These are phyloP conservation scores for Colius striatus DNA, from an alignment of 2,113 vertebrate species.

Conservation along the genomic window DNA sequence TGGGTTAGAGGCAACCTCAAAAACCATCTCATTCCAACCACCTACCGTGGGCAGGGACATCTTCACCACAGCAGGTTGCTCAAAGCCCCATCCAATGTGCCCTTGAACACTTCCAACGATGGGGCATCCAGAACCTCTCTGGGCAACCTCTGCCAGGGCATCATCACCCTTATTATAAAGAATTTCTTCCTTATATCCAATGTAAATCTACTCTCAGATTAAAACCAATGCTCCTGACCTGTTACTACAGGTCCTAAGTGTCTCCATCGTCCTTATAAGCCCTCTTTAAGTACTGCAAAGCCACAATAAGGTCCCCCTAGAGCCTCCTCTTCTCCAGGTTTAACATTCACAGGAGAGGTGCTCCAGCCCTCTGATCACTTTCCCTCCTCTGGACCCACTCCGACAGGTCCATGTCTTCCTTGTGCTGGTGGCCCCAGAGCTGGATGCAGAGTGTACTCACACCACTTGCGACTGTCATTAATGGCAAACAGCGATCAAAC, in stretches of 20 bases:
- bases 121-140: too few species aligned
- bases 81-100: not conserved
- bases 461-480: not conserved
- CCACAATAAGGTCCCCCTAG: not conserved
- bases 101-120: not conserved
- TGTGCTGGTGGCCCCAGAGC: not conserved
- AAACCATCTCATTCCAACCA: not conserved
- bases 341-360: too few species aligned
- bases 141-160: too few species aligned
- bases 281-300: not conserved
- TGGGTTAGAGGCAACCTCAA: not conserved
- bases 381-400: too few species aligned
- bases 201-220: not conserved
- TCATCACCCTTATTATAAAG: too few species aligned
- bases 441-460: not conserved
- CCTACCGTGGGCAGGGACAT: rapidly evolving
- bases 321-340: not conserved
- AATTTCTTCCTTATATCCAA: not conserved
- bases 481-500: not conserved
- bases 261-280: not conserved
- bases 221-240: not conserved
- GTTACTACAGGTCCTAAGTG: not conserved
- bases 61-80: not conserved
- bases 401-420: too few species aligned
- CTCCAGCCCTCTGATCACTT: too few species aligned